Evolutionary conservation across 2,888 invertebrate genomes (phyloP), one percentile per base, ranked within the genome.

Genomic region (Agelastica alni): DNA sequence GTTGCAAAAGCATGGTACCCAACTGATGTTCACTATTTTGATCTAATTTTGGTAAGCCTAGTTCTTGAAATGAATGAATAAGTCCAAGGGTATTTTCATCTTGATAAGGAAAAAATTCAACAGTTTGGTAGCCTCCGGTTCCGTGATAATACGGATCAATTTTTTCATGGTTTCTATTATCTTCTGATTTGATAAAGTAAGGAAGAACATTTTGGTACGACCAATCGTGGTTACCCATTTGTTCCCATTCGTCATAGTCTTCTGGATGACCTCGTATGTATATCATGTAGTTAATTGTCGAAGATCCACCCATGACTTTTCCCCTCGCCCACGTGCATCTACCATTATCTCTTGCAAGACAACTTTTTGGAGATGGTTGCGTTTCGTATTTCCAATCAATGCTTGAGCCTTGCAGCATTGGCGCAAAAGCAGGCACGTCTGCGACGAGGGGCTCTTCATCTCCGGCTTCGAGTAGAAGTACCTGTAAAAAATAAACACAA

Each of bases 321-420:
- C 87, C 85, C 46, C 82, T 73, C 1, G 82, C 77, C 86, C 86
- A 86, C 5, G 78, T 67, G 55, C 87, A 87, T 1, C 80, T 79
- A 10, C 81, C 80, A 2, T 81, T 80, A 32, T 79, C 76, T 62
- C 83, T 79, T 0, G 85, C 82, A 39, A 82, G 74, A 63, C 87
- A 87, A 0, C 82, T 80, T 60, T 81, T 69, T 56, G 82, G 78
- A 53, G 85, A 83, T 0, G 85, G 85, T 66, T 85, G 85, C 0
- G 88, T 87, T 43, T 81, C 75, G 71, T 86, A 89, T 63, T 79
- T 79, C 88, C 89, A 89, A 70, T 89, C 88, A 20, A 88, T 82
- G 65, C 79, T 84, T 14, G 85, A 85, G 2, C 79, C 71, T 48
- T 80, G 83, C 1, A 86, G 72, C 4, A 76, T 77, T 5, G 85